A percentile compares a stretch with the other conserved stretches of the same genome.
These are phyloP conservation scores for Actinia equina DNA, from an alignment of 64 coral and sea anemone species.

Conservation along the genomic window DNA sequence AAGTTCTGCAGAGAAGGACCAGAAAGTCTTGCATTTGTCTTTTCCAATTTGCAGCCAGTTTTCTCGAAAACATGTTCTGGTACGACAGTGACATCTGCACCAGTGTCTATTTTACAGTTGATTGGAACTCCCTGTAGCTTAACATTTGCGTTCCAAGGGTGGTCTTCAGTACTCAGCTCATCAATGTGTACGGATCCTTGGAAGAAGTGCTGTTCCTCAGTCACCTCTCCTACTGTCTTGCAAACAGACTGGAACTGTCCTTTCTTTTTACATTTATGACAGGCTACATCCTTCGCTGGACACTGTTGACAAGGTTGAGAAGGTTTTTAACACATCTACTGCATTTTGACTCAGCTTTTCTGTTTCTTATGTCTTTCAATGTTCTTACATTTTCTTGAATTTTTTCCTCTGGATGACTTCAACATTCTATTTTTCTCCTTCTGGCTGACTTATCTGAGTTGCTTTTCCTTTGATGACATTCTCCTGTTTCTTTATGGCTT, in stretches of 20 bases:
- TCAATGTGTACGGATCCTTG: constrained; percentile 10
- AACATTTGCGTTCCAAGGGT: constrained; percentile 21
- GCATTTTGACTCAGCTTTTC: background rate
- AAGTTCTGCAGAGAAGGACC: constrained; percentile 33
- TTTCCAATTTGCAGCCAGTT: constrained; percentile 24
- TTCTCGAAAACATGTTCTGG: constrained; percentile 40
- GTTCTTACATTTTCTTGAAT: background rate
- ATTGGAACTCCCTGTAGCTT: background rate
- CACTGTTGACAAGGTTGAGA: constrained; percentile 3
- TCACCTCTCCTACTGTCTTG: constrained; percentile 2
- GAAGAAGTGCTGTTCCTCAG: constrained; percentile 11
- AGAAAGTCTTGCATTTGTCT: constrained; percentile 13
- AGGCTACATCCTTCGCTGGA: constrained; percentile 27
- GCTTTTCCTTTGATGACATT: background rate
- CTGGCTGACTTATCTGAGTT: too few species aligned
- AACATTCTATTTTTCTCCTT: constrained; percentile 8
- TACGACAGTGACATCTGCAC: constrained; percentile 54
- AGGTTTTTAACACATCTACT: background rate
- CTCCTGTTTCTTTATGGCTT: constrained; percentile 43
- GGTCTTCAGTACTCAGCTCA: background rate
- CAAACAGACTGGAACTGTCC: constrained; percentile 22
- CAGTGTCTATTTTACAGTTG: constrained; percentile 43
- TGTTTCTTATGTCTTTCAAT: background rate
- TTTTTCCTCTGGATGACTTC: background rate
- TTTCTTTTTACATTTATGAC: constrained; percentile 36